These are phyloP conservation scores for Montipora capricornis DNA, from an alignment of 64 coral and sea anemone genomes.

Conservation along the genomic window DNA sequence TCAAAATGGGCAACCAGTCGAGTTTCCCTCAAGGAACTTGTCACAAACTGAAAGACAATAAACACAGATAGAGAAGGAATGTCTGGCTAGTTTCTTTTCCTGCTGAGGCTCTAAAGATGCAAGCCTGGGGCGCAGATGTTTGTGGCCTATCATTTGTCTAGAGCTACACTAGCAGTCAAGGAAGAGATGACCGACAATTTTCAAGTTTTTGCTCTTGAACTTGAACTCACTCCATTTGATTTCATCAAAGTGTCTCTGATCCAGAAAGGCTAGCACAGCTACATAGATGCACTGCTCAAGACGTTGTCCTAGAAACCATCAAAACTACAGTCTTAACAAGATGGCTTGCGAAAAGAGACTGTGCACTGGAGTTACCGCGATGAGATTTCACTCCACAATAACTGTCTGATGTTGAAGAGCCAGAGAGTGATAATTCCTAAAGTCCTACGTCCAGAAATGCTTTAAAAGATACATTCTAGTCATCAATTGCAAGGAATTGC, in stretches of 20 bases:
- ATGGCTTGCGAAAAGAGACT: constrained; percentile 64
- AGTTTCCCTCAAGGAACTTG: too few species aligned
- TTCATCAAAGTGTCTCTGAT: constrained; percentile 25
- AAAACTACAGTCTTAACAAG: constrained; percentile 50
- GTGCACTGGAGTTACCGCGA: constrained; percentile 61
- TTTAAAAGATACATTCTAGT: constrained; percentile 71
- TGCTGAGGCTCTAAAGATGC: not conserved
- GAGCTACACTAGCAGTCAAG: constrained; percentile 33
- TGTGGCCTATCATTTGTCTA: constrained; percentile 54
- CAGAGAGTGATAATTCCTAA: constrained; percentile 75
- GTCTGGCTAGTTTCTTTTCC: constrained; percentile 9
- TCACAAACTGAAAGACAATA: not conserved
- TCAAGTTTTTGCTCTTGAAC: constrained; percentile 66
- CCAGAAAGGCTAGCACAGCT: constrained; percentile 56
- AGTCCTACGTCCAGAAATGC: constrained; percentile 58
- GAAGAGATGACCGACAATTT: constrained; percentile 25
- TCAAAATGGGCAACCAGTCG: too few species aligned
- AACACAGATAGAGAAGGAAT: constrained; percentile 52
- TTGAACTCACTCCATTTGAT: constrained; percentile 60
- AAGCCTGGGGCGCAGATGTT: constrained; percentile 53
- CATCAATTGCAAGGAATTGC: constrained; percentile 61
- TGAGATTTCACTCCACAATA: constrained; percentile 72
- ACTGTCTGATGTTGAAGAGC: constrained; percentile 65
- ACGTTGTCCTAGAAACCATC: not conserved
- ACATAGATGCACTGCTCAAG: constrained; percentile 31